These are phyloP conservation scores for Ligdia adustata DNA, from an alignment of 2,888 invertebrate species.

Conservation along the genomic window DNA sequence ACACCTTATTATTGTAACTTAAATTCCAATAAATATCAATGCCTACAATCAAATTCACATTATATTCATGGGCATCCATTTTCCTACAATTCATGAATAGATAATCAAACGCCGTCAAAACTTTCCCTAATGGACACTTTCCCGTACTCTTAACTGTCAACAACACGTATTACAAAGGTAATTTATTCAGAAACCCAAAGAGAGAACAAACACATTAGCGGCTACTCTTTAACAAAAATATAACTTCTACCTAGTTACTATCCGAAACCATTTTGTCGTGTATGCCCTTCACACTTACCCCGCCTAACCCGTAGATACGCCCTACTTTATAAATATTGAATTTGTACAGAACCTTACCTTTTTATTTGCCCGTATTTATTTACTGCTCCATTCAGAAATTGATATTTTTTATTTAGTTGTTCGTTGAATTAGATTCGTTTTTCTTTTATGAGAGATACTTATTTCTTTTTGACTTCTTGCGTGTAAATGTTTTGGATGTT, in stretches of 20 bases:
- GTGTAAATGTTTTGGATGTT: conserved; percentile 3
- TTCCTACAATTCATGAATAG: too few relatives aligned
- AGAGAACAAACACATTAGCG: conserved; percentile 14
- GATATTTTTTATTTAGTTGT: conserved; percentile 42
- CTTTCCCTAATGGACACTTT: too few relatives aligned
- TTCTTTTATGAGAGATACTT: conserved; percentile 16
- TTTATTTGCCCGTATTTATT: conserved; percentile 49
- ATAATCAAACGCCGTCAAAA: too few relatives aligned
- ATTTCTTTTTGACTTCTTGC: conserved; percentile 29
- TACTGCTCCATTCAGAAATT: conserved; percentile 41
- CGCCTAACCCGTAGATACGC: conserved; percentile 36
- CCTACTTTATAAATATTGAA: conserved; percentile 50
- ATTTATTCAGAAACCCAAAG: conserved; percentile 11
- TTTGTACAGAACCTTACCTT: conserved; percentile 47
- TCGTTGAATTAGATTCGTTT: conserved; percentile 35
- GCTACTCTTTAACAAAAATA: conserved; percentile 11
- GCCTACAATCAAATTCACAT: too few relatives aligned
- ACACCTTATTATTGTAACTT: too few relatives aligned
- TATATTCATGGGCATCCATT: too few relatives aligned
- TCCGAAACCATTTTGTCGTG: conserved; percentile 17
- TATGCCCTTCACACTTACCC: conserved; percentile 31
- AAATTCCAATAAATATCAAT: too few relatives aligned
- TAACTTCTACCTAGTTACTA: too few relatives aligned
- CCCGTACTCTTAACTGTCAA: too few relatives aligned
- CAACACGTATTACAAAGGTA: too few relatives aligned